Percentiles rank a stretch among this genome's conserved stretches.
phyloP scores from a whole-genome alignment of 2,888 invertebrate genomes.

The Lamellibrachia columna region DNA sequence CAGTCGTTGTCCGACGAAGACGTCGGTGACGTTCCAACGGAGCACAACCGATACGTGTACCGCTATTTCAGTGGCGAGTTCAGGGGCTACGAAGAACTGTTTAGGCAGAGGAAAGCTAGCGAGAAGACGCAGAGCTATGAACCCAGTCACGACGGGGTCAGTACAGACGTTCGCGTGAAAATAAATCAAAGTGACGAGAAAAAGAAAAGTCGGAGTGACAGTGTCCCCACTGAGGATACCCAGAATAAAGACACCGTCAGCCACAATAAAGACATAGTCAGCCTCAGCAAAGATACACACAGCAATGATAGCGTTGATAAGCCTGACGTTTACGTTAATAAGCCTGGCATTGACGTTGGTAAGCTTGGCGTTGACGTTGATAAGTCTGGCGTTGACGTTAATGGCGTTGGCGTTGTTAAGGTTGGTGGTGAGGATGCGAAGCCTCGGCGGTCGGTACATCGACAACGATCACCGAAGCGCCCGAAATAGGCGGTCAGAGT shows the following conservation, averaged over 20 bases:
- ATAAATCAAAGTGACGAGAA: no score
- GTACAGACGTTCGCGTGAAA: no score
- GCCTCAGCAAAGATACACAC: background rate
- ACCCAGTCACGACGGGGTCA: no score
- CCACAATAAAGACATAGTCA: no score
- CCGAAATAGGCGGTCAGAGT: no score
- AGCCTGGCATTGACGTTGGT: background rate
- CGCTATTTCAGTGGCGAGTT: background rate
- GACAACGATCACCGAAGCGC: no score
- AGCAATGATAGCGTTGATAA: background rate
- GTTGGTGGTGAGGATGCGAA: no score
- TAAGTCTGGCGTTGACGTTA: background rate
- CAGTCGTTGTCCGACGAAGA: background rate
- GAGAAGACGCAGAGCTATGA: no score
- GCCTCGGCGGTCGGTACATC: no score
- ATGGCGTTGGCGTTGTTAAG: background rate
- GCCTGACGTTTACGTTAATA: background rate
- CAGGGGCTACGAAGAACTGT: background rate
- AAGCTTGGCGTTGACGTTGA: background rate
- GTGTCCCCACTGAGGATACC: no score
- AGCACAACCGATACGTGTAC: background rate
- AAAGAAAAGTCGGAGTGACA: no score
- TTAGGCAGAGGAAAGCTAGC: background rate
- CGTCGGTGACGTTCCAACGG: background rate
- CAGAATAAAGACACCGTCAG: no score